phyloP scores from a whole-genome alignment of 2,888 invertebrate species.

The Melanostoma scalare region DNA sequence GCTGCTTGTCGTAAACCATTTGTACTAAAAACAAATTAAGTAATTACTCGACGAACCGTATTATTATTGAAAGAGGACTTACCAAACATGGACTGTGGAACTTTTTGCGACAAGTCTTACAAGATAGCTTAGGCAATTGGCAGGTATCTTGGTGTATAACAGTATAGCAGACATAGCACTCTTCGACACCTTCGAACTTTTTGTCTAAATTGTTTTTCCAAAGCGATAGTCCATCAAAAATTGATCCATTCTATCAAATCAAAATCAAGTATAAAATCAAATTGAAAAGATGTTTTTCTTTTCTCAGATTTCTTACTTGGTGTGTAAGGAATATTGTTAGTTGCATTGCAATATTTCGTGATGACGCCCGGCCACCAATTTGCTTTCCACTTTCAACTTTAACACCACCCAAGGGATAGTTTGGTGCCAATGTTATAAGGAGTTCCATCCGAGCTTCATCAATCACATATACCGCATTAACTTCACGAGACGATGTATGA shows the following conservation, averaged over 20 bases:
- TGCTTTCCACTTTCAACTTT: constrained; percentile 87
- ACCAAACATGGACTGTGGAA: constrained; percentile 97
- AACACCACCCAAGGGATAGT: constrained; percentile 92
- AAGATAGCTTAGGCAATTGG: constrained; percentile 92
- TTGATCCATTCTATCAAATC: constrained; percentile 89
- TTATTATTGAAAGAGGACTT: constrained; percentile 80
- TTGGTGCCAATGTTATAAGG: constrained; percentile 88
- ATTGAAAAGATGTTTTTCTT: background rate
- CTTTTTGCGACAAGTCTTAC: constrained; percentile 96
- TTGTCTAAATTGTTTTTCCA: constrained; percentile 95
- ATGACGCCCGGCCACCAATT: constrained; percentile 87
- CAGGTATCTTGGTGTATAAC: constrained; percentile 92
- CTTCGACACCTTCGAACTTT: constrained; percentile 94
- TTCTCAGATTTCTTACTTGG: constrained; percentile 85
- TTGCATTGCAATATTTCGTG: constrained; percentile 90
- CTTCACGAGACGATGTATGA: constrained; percentile 88
- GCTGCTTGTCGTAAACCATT: constrained; percentile 97
- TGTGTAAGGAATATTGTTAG: constrained; percentile 92
- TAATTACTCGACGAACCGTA: constrained; percentile 8
- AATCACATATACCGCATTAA: constrained; percentile 90
- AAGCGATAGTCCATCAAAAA: constrained; percentile 92
- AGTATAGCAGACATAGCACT: constrained; percentile 98
- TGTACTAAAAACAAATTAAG: constrained; percentile 88
- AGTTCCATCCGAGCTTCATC: constrained; percentile 91
- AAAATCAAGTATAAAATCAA: background rate